A percentile compares a stretch with the other conserved stretches of the same genome.
These are phyloP conservation scores for Ceyx cyanopectus DNA, from an alignment of 2,113 vertebrate genomes.

Conservation along the genomic window DNA sequence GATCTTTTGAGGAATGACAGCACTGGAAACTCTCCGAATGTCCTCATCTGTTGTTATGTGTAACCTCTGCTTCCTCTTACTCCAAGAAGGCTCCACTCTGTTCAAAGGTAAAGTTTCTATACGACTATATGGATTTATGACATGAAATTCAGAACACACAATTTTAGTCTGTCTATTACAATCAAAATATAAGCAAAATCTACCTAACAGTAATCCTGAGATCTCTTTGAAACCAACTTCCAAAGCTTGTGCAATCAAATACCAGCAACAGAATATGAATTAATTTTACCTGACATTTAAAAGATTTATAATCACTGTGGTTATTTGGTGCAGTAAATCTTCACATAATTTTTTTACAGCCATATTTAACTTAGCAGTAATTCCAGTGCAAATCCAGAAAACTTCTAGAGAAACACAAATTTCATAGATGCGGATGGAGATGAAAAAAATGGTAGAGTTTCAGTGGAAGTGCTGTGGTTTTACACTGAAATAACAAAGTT, in stretches of 20 bases:
- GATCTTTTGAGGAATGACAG: neutral
- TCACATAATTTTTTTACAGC: neutral
- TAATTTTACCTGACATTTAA: neutral
- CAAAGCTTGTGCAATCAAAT: neutral
- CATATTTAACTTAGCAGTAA: neutral
- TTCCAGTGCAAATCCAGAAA: neutral
- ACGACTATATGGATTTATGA: neutral
- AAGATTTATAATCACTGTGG: neutral
- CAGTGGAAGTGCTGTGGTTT: constrained; percentile 2
- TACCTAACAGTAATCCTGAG: neutral
- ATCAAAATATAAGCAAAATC: neutral
- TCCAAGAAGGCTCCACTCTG: neutral
- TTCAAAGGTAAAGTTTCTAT: neutral
- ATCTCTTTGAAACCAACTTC: neutral
- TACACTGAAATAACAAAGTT: too few species aligned
- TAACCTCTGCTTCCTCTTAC: neutral
- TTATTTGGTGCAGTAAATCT: neutral
- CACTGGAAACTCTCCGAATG: neutral
- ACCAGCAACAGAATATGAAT: neutral
- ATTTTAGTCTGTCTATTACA: neutral
- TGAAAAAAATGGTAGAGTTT: neutral
- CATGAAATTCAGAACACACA: neutral
- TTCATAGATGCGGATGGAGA: neutral
- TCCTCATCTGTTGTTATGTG: fast-evolving
- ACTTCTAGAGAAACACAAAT: neutral